Percentiles rank a stretch among this genome's conserved stretches.
Conservation (phyloP, 2,113 vertebrate species). For the Rhadina sibilatrix region DNA sequence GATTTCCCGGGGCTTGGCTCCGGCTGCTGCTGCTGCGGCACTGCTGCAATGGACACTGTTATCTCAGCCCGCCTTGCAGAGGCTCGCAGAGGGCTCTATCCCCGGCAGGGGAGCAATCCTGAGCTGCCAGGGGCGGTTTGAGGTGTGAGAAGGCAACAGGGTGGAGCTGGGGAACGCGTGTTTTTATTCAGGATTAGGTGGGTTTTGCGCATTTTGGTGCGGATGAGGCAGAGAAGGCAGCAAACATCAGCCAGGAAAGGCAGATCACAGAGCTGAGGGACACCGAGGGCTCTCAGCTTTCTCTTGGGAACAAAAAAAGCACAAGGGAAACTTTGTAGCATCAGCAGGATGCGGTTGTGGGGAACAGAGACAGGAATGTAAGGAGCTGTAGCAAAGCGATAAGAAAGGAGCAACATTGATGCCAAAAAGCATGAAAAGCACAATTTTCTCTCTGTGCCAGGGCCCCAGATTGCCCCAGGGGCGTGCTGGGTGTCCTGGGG, state of each 20-base stretch:
- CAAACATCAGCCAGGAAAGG: neutral
- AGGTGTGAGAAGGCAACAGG: neutral
- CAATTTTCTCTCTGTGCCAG: neutral
- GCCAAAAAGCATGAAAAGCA: neutral
- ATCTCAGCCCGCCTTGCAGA: neutral
- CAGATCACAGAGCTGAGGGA: neutral
- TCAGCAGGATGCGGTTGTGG: neutral
- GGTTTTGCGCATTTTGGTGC: neutral
- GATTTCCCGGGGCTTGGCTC: neutral
- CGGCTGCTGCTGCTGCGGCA: neutral
- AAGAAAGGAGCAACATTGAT: neutral
- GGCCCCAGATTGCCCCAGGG: neutral
- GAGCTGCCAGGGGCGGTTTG: neutral
- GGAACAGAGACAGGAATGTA: neutral
- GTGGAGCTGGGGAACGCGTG: neutral
- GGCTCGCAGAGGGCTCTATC: neutral
- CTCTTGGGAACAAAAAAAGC: neutral
- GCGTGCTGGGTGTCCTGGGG: neutral
- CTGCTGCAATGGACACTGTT: rapidly evolving
- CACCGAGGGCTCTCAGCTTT: neutral
- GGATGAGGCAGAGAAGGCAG: neutral
- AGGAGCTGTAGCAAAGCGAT: neutral
- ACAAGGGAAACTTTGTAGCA: neutral
- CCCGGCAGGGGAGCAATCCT: rapidly evolving
- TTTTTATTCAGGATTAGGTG: neutral